phyloP scores from a whole-genome alignment of 2,888 invertebrate species.

The Melangyna quadrimaculata region DNA sequence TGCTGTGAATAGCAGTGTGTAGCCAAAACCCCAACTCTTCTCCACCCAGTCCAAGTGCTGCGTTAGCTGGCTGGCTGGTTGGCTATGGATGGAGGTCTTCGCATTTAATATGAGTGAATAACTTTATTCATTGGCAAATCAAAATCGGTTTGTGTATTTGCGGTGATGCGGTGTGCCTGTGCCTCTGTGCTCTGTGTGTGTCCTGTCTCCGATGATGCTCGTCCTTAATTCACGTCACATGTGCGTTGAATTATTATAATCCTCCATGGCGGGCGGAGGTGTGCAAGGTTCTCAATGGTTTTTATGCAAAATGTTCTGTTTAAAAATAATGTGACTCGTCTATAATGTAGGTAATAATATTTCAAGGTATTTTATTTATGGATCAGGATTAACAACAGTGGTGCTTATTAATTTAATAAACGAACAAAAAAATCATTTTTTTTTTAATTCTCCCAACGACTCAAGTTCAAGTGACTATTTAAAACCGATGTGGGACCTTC shows the following conservation, averaged over 20 bases:
- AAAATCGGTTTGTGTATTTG: conserved; percentile 41
- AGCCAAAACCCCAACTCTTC: neutral
- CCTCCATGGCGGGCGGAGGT: conserved; percentile 30
- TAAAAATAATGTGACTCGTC: conserved; percentile 13
- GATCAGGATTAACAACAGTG: conserved; percentile 6
- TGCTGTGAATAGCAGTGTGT: neutral
- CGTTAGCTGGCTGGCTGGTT: neutral
- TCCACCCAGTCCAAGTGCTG: neutral
- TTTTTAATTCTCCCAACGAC: too few species aligned
- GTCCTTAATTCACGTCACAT: conserved; percentile 41
- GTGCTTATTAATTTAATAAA: neutral
- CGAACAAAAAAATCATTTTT: too few species aligned
- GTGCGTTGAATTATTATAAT: conserved; percentile 64
- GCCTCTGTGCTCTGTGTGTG: conserved; percentile 2
- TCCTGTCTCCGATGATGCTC: conserved; percentile 23
- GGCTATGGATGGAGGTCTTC: neutral
- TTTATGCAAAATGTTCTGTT: neutral
- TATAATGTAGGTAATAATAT: conserved; percentile 28
- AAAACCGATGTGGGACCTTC: too few species aligned
- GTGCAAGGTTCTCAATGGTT: conserved; percentile 19
- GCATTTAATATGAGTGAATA: conserved; percentile 53
- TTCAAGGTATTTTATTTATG: conserved; percentile 31
- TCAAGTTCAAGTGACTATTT: too few species aligned
- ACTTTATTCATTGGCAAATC: conserved; percentile 53
- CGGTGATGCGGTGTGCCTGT: conserved; percentile 31